A percentile compares a stretch with the other conserved stretches of the same genome.
phyloP scores from a whole-genome alignment of 2,113 vertebrate species.

The Cephalophus harveyi region DNA sequence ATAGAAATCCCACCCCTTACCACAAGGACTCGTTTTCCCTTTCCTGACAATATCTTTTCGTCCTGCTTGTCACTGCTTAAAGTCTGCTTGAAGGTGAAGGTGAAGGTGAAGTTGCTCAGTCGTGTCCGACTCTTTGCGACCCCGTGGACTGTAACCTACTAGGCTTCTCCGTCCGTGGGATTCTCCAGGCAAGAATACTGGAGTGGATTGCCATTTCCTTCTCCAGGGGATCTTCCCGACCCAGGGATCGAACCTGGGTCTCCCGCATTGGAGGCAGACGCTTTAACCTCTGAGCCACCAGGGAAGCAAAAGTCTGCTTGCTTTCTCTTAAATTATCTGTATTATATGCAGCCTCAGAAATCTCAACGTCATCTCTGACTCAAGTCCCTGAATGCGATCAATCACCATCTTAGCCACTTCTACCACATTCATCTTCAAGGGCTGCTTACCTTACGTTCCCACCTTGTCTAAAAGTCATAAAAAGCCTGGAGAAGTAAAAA shows the following conservation, averaged over 20 bases:
- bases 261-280: too few relatives aligned
- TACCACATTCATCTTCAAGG: background rate
- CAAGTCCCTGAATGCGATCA: background rate
- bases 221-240: too few relatives aligned
- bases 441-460: background rate
- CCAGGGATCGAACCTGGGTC: too few relatives aligned
- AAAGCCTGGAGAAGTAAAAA: background rate
- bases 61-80: constrained; percentile 58
- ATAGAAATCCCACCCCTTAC: constrained; percentile 37
- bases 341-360: background rate
- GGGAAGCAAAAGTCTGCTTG: background rate
- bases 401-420: background rate
- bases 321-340: constrained; percentile 29
- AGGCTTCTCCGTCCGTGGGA: too few relatives aligned
- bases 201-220: too few relatives aligned
- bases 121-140: too few relatives aligned
- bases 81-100: background rate
- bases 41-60: constrained; percentile 41
- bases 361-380: background rate
- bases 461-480: background rate
- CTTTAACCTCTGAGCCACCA: too few relatives aligned
- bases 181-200: too few relatives aligned
- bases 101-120: too few relatives aligned
- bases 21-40: constrained; percentile 59
- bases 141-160: too few relatives aligned